Percentiles rank a stretch among this genome's conserved stretches.
phyloP scores from a whole-genome alignment of 2,888 invertebrate genomes.

The Rhopalosiphum nymphaeae region DNA sequence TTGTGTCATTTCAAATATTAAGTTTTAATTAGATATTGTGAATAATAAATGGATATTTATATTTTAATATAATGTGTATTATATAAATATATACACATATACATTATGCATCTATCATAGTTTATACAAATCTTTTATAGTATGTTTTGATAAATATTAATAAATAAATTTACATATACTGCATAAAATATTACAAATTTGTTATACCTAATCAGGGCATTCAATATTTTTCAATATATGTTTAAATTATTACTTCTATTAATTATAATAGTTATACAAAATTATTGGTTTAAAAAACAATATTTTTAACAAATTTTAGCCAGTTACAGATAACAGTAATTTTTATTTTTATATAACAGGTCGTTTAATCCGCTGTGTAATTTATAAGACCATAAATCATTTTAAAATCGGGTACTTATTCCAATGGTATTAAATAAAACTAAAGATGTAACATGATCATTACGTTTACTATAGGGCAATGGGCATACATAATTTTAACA shows the following conservation, averaged over 20 bases:
- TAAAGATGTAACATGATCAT: not conserved
- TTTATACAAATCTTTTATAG: not conserved
- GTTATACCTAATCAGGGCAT: not conserved
- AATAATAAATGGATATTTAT: not conserved
- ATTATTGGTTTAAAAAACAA: not conserved
- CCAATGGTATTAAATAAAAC: not conserved
- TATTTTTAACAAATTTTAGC: not conserved
- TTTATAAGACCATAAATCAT: not conserved
- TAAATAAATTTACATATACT: not conserved
- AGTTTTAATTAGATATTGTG: not conserved
- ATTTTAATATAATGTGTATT: not conserved
- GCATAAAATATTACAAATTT: not conserved
- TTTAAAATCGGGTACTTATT: not conserved
- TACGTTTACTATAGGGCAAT: not conserved
- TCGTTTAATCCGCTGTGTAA: not conserved
- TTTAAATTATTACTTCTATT: not conserved
- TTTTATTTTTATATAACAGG: not conserved
- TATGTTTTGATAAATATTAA: constrained; percentile 10
- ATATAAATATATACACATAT: not conserved
- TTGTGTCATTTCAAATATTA: not conserved
- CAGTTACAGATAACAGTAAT: not conserved
- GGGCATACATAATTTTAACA: not conserved
- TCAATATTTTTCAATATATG: not conserved
- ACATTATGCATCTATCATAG: not conserved
- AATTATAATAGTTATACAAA: not conserved